Evolutionary conservation across 2,797 vertebrate genomes (phyloP), one percentile per base, ranked within the genome.

Genomic region (Pempheris klunzingeri): DNA sequence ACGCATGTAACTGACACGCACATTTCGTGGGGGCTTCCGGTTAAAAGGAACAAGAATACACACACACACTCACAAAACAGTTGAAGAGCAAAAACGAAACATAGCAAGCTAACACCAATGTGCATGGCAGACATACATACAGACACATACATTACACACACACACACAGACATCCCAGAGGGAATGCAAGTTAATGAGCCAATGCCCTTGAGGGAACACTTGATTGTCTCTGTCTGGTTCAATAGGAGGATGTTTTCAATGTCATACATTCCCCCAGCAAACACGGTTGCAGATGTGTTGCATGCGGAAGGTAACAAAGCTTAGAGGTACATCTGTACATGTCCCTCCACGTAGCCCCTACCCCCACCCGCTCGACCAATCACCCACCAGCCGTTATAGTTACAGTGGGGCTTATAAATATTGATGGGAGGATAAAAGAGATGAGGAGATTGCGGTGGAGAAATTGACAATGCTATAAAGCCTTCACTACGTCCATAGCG

Each of bases 371-470:
- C 47, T 53, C 14, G 22, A n/a, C 22, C 24, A 9, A 18, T 11
- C 22, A 10, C 9, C 54, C 41, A 52, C 38, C 69, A 81, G 34
- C 63, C 73, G 63, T 83, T 82, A 71, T 65, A 64, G 81, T 70
- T 82, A 80, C 76, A 77, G 70, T 49, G 61, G 34, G 53, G 60
- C 69, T 87, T 77, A 84, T 86, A 73, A 86, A 92, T 92, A 90
- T 85, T 81, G 78, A 89, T 85, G 59, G 47, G 43, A 47, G 68
- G 74, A 85, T 87, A 81, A 86, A 85, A 86, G 74, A 85, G 24
- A 84, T 82, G 71, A 82, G 64, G 55, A 78, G 63, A 74, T 58
- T 62, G 26, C 64, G 74, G 72, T 22, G 73, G 61, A 74, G 80
- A 70, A 69, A 88, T 70, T 74, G 69, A 87, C 80, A 78, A 76